phyloP scores from a whole-genome alignment of 2,888 invertebrate species.

The Yponomeuta plumbellus region DNA sequence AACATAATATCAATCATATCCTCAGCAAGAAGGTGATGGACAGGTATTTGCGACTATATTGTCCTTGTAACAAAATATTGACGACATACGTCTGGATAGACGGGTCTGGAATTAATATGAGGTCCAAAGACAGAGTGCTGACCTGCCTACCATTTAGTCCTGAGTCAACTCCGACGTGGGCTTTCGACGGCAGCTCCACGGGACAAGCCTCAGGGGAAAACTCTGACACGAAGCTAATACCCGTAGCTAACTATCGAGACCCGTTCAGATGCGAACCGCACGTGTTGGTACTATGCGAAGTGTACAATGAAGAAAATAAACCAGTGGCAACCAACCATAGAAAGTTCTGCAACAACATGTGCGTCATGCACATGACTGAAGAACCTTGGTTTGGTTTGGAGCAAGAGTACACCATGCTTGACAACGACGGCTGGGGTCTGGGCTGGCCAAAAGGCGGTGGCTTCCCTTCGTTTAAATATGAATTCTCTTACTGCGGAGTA shows the following conservation, averaged over 20 bases:
- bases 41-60: conserved; percentile 74
- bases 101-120: conserved; percentile 82
- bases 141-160: conserved; percentile 77
- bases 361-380: conserved; percentile 79
- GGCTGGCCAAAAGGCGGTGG: conserved; percentile 97
- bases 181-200: conserved; percentile 94
- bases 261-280: conserved; percentile 94
- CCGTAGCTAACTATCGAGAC: conserved; percentile 91
- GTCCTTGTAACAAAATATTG: conserved; percentile 77
- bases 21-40: conserved; percentile 67
- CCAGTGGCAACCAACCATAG: conserved; percentile 86
- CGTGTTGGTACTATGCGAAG: conserved; percentile 90
- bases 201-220: conserved; percentile 88
- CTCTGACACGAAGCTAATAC: conserved; percentile 92
- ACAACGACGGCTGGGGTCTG: conserved; percentile 90
- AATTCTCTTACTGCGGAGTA: conserved; percentile 92
- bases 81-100: conserved; percentile 88
- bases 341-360: conserved; percentile 81
- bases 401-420: conserved; percentile 92
- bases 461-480: conserved; percentile 92
- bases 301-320: conserved; percentile 82
- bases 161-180: conserved; percentile 84
- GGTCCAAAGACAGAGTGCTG: conserved; percentile 82
- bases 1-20: conserved; percentile 63
- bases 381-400: conserved; percentile 95